Base-by-base conservation (phyloP, 2,113 vertebrate species). In the Potamarius usumacintae region DNA sequence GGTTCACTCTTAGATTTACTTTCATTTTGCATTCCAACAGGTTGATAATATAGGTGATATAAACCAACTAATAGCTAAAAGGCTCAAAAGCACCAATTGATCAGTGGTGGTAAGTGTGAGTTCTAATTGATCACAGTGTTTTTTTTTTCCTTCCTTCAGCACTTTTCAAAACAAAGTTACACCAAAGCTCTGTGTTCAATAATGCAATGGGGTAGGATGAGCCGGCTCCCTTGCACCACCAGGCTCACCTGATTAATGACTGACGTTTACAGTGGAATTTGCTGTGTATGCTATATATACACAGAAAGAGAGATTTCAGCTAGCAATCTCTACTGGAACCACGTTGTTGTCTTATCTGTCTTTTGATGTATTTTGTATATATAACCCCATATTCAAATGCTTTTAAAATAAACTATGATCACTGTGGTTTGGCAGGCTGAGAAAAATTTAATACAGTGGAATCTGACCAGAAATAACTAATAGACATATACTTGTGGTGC, bases 171-270 rank as follows among this genome's bases (percentile, higher is more conserved):
- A 78, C 5, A n/a, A 78, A 50, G 11, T 48, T 50, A 76, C 42
- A 9, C 34, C 18, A 76, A 50, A 50, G 3, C 25, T 78, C 50
- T 53, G 25, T n/a, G 22, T 78, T 53, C 50, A 78, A 55, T 1
- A n/a, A 78, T 78, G 25, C 25, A 53, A 1, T 15, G 6, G 12
- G 76, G 1, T 25, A 53, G 14, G 82, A 67, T 53, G 42, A 83
- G 11, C 60, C 42, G 15, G 22, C 25, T 18, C 15, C 12, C 42
- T 65, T 65, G 11, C 82, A 53, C 62, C 22, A 67, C 48, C 48
- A 83, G 48, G 42, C 48, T 69, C 14, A 20, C n/a, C 82, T 71
- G 82, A 58, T 53, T 30, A 71, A 69, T 53, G 62, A 48, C 82
- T 53, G 62, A 55, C 8, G 8, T 84, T 17, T 84, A n/a, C 18